Conservation (phyloP, 2,888 invertebrate genomes). For the Cabera pusaria region DNA sequence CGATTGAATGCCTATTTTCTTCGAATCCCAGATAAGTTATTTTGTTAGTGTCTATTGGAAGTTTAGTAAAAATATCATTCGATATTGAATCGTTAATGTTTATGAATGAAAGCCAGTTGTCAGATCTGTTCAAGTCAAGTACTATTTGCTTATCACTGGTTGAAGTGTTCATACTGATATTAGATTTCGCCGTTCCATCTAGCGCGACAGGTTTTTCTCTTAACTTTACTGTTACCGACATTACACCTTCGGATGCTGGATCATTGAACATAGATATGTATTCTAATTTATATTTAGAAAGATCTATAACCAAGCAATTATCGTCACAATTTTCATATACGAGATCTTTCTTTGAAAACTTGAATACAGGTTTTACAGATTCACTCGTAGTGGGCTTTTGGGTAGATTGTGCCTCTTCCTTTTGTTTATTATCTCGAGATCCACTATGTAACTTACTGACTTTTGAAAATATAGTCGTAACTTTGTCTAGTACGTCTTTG, state of each 20-base stretch:
- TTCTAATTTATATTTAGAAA: conserved; percentile 59
- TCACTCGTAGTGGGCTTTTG: conserved; percentile 35
- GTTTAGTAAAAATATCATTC: conserved; percentile 33
- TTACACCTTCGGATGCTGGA: conserved; percentile 40
- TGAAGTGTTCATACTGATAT: conserved; percentile 46
- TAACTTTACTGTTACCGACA: conserved; percentile 54
- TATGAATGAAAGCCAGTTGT: conserved; percentile 35
- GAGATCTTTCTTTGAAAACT: conserved; percentile 36
- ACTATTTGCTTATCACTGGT: conserved; percentile 30
- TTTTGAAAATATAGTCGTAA: conserved; percentile 56
- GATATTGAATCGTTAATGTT: conserved; percentile 23
- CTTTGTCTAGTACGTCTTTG: conserved; percentile 59
- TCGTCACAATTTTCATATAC: conserved; percentile 42
- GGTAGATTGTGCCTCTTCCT: conserved; percentile 23
- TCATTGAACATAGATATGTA: conserved; percentile 53
- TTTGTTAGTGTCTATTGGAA: conserved; percentile 10
- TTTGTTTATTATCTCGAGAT: conserved; percentile 15
- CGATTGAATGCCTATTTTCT: conserved; percentile 29
- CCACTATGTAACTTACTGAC: conserved; percentile 32
- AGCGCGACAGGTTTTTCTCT: conserved; percentile 45
- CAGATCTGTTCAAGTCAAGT: conserved; percentile 24
- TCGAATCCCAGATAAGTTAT: conserved; percentile 17
- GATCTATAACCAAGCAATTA: conserved; percentile 55
- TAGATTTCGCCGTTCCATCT: conserved; percentile 38
- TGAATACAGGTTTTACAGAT: conserved; percentile 35